phyloP scores from a whole-genome alignment of 2,113 vertebrate genomes.

The Corythornis madagascariensis region DNA sequence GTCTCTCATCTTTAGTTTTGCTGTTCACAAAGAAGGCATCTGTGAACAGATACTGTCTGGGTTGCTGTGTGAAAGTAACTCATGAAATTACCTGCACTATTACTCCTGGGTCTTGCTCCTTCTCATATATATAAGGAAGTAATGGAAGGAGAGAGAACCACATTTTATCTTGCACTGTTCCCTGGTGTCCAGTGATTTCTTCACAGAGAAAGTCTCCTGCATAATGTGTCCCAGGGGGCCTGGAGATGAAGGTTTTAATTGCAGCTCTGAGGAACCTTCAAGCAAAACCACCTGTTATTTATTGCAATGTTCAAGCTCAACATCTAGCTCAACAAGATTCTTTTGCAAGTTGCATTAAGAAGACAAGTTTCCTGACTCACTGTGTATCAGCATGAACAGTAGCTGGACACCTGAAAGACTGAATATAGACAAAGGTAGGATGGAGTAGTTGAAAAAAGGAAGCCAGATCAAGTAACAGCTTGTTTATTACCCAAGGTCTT shows the following conservation, averaged over 20 bases:
- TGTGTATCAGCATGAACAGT: not conserved
- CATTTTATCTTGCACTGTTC: not conserved
- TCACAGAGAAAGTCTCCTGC: not conserved
- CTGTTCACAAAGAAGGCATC: not conserved
- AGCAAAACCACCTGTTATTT: not conserved
- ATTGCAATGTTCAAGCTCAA: not conserved
- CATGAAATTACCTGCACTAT: not conserved
- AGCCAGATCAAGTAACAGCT: not conserved
- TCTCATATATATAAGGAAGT: not conserved
- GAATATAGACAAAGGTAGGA: not conserved
- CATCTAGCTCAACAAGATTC: not conserved
- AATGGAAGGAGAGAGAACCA: not conserved
- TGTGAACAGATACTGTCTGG: not conserved
- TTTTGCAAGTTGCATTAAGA: not conserved
- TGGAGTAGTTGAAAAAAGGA: not conserved
- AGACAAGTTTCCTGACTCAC: not conserved
- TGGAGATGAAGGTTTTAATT: not conserved
- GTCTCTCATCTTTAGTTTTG: not conserved
- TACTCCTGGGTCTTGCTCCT: not conserved
- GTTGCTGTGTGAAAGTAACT: not conserved
- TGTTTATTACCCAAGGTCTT: not conserved
- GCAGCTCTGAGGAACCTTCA: not conserved
- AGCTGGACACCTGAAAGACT: not conserved
- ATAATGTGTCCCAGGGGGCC: not conserved
- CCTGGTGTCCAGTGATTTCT: not conserved